phyloP scores from a whole-genome alignment of 2,113 vertebrate genomes.

The Cyprinus carpio region DNA sequence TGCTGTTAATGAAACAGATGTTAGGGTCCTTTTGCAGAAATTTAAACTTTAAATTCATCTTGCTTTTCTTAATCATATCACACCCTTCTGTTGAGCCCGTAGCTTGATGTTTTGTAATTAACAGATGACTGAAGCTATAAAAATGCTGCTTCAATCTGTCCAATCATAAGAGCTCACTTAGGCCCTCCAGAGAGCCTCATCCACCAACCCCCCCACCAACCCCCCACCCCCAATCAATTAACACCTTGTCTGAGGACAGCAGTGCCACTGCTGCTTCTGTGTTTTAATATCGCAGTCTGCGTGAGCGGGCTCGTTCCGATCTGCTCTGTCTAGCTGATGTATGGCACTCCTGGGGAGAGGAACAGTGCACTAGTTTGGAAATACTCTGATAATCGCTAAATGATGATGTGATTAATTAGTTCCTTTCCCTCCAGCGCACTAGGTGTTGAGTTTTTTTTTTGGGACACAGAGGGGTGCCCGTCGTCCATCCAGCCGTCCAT shows the following conservation, averaged over 20 bases:
- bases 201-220: no score
- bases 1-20: conserved; percentile 6
- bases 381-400: conserved; percentile 73
- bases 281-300: conserved; percentile 67
- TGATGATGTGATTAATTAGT: conserved; percentile 77
- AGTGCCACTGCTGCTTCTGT: conserved; percentile 55
- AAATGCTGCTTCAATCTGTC: conserved; percentile 72
- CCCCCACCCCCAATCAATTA: conserved; percentile 75
- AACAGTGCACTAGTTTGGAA: conserved; percentile 56
- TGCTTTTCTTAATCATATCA: neutral
- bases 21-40: neutral
- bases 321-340: conserved; percentile 66
- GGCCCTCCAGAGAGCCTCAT: conserved; percentile 62
- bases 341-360: conserved; percentile 66
- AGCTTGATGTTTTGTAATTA: conserved; percentile 72
- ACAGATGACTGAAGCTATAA: conserved; percentile 69
- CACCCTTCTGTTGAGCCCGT: conserved; percentile 60
- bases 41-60: neutral
- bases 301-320: conserved; percentile 51
- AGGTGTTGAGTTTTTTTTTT: conserved; percentile 43
- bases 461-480: conserved; percentile 36
- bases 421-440: conserved; percentile 59
- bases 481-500: conserved; percentile 2
- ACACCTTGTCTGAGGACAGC: conserved; percentile 71
- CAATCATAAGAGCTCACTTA: conserved; percentile 70